Conservation (phyloP, 2,888 invertebrate genomes). For the Acanthosoma haemorrhoidale region DNA sequence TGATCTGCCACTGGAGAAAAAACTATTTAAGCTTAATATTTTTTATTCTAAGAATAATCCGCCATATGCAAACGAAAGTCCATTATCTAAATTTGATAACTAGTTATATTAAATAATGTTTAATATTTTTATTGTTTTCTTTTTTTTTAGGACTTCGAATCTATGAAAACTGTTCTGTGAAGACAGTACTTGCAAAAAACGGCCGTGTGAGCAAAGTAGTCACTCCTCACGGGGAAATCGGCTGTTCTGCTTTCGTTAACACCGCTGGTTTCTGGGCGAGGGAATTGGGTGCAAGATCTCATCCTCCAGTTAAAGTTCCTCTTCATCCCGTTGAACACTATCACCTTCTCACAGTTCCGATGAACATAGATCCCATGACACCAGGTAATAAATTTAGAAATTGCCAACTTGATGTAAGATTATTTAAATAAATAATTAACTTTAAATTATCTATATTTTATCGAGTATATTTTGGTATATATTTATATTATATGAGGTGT, state of each 20-base stretch:
- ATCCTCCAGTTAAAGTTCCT: slow-evolving; percentile 78
- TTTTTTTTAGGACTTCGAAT: slow-evolving; percentile 62
- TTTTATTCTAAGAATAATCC: too few relatives aligned
- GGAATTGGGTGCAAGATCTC: slow-evolving; percentile 77
- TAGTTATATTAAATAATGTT: too few relatives aligned
- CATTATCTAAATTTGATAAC: too few relatives aligned
- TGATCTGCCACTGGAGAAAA: too few relatives aligned
- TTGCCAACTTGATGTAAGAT: neutral
- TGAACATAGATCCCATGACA: slow-evolving; percentile 68
- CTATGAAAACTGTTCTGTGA: slow-evolving; percentile 71
- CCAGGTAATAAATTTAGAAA: slow-evolving; percentile 56
- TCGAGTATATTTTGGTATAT: neutral
- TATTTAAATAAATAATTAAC: neutral
- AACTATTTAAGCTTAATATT: too few relatives aligned
- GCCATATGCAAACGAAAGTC: too few relatives aligned
- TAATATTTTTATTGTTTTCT: neutral
- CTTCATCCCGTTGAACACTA: slow-evolving; percentile 90
- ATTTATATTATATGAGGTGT: neutral
- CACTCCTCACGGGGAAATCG: slow-evolving; percentile 67
- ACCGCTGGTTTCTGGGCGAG: slow-evolving; percentile 94
- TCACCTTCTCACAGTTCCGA: slow-evolving; percentile 80
- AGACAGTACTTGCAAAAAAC: slow-evolving; percentile 60
- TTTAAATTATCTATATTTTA: neutral
- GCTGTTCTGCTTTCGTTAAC: slow-evolving; percentile 90
- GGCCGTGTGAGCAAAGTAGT: slow-evolving; percentile 67